A percentile compares a stretch with the other conserved stretches of the same genome.
Evolutionary conservation across 2,113 vertebrate genomes (phyloP).

Genomic region (Salvator merianae): DNA sequence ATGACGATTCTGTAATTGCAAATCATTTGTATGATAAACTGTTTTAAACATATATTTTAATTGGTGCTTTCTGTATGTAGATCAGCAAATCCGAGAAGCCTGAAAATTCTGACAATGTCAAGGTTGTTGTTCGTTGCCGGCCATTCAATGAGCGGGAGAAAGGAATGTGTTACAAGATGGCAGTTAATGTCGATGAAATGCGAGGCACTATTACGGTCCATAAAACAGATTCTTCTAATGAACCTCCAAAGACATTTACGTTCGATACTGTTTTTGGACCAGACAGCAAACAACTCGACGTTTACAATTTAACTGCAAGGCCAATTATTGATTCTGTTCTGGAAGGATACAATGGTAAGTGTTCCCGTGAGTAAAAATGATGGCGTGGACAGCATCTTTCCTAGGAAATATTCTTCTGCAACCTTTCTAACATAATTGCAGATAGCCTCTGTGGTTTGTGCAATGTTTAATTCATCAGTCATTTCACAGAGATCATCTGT

Average conservation of each 20-base stretch:
- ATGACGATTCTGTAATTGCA: neutral
- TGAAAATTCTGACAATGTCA: constrained; percentile 92
- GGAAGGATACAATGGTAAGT: constrained; percentile 96
- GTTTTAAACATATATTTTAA: neutral
- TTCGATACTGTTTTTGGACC: constrained; percentile 97
- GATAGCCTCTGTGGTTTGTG: neutral
- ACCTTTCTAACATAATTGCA: neutral
- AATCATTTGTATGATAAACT: neutral
- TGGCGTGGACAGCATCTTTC: neutral
- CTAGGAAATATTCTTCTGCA: neutral
- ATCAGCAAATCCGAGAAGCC: constrained; percentile 87
- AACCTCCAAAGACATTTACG: constrained; percentile 95
- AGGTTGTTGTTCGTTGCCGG: constrained; percentile 95
- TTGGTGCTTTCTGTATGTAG: constrained; percentile 58
- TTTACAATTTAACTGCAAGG: constrained; percentile 97
- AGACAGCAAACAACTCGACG: constrained; percentile 97
- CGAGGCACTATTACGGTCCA: constrained; percentile 94
- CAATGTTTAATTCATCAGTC: no score
- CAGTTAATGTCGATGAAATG: constrained; percentile 92
- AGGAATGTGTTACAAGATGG: constrained; percentile 83
- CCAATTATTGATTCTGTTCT: constrained; percentile 96
- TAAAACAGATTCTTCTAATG: constrained; percentile 88
- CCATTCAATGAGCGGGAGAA: constrained; percentile 95
- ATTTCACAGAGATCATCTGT: neutral
- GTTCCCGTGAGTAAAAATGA: neutral